Conservation (phyloP, 2,113 vertebrate genomes). For the Onychorhynchus coronatus region DNA sequence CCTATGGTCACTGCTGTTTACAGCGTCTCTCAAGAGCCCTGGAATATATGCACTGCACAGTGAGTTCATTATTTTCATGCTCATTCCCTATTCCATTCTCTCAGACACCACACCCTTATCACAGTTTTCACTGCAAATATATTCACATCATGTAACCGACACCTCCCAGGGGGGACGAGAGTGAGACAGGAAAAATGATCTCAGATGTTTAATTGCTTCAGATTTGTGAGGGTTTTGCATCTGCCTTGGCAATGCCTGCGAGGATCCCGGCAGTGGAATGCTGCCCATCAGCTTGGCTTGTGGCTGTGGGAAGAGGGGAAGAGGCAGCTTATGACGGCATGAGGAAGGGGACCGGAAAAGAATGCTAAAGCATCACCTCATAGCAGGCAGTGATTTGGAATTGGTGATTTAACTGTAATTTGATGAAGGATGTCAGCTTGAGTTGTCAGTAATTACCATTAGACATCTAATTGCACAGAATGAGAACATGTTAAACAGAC, state of each 20-base stretch:
- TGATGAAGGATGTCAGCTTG: neutral
- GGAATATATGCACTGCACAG: neutral
- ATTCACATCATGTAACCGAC: neutral
- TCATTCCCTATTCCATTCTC: neutral
- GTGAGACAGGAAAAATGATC: neutral
- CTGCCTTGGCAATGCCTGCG: neutral
- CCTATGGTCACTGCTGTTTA: neutral
- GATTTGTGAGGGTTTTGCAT: neutral
- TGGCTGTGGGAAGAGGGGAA: neutral
- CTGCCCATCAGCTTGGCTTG: neutral
- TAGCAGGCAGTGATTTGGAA: neutral
- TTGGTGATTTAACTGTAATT: neutral
- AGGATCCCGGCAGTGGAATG: neutral
- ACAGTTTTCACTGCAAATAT: neutral
- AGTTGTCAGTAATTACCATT: neutral
- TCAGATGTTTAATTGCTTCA: neutral
- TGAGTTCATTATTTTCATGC: neutral
- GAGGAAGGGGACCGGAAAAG: neutral
- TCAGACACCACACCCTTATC: neutral
- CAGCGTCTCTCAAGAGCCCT: neutral
- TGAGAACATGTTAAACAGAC: neutral
- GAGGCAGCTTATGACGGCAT: neutral
- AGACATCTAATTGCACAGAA: constrained; percentile 6
- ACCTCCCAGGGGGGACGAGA: neutral
- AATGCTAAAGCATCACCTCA: neutral